Conservation (phyloP, 2,113 vertebrate genomes). For the Aleadryas rufinucha region DNA sequence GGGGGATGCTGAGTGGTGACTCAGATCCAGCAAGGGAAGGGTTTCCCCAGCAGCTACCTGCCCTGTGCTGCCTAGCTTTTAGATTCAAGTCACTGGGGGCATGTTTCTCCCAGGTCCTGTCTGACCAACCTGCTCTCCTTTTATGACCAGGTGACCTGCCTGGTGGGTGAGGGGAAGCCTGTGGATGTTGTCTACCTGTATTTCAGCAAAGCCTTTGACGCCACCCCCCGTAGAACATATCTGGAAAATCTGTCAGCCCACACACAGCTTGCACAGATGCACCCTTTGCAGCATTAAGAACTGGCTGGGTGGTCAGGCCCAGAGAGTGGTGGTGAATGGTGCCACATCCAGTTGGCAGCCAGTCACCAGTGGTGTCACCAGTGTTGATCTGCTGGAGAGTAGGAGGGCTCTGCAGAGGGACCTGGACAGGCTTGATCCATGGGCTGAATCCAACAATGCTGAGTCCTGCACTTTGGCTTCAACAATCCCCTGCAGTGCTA, state of each 20-base stretch:
- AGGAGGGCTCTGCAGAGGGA: background rate
- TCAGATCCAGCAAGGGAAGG: background rate
- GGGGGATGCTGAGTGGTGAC: background rate
- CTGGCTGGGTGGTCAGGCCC: rapidly evolving
- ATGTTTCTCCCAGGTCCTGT: background rate
- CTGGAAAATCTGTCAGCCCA: background rate
- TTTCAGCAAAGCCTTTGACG: background rate
- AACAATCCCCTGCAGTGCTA: background rate
- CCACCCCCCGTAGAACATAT: background rate
- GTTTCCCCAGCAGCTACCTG: background rate
- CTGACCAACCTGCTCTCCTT: background rate
- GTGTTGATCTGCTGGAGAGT: background rate
- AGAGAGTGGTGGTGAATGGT: background rate
- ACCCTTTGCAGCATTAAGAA: background rate
- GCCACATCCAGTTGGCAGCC: background rate
- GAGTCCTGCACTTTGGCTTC: too few relatives aligned
- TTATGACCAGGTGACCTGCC: background rate
- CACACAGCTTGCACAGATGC: rapidly evolving
- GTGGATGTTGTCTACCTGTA: background rate
- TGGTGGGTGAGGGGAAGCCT: background rate
- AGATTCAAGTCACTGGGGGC: too few relatives aligned
- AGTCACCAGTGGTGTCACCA: background rate
- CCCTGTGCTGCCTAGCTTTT: background rate
- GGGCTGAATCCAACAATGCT: too few relatives aligned
- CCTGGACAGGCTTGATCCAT: too few relatives aligned